Evolutionary conservation across 2,797 vertebrate genomes (phyloP).

Genomic region (Lacerta agilis): DNA sequence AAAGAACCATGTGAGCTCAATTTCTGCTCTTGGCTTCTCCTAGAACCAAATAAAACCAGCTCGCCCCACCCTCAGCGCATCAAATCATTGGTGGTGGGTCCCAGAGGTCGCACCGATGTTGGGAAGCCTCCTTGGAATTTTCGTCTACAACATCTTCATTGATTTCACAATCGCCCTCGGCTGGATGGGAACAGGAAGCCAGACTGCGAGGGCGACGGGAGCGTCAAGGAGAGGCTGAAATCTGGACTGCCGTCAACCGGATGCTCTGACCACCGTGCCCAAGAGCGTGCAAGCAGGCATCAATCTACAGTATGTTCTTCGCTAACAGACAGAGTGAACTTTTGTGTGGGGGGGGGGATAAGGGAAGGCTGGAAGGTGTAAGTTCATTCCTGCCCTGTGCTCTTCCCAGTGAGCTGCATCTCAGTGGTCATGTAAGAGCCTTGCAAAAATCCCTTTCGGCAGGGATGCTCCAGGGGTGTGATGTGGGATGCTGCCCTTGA

Average conservation of each 20-base stretch:
- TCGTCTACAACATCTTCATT: conserved; percentile 83
- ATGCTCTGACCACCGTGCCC: no score
- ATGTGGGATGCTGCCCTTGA: no score
- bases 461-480: no score
- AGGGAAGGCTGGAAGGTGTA: background rate
- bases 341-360: background rate
- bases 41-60: background rate
- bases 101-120: conserved; percentile 85
- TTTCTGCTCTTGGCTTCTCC: no score
- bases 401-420: background rate
- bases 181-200: fast-evolving
- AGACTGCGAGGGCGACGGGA: conserved; percentile 27
- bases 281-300: background rate
- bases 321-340: no score
- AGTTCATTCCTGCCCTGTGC: background rate
- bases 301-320: no score
- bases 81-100: no score
- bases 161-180: conserved; percentile 76
- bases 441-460: background rate
- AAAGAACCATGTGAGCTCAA: no score
- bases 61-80: conserved; percentile 76
- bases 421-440: no score
- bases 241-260: background rate
- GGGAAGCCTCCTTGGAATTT: conserved; percentile 84
- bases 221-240: fast-evolving